These are phyloP conservation scores for Gallinago jamesoni DNA, from an alignment of 2,113 vertebrate species.

Conservation along the genomic window DNA sequence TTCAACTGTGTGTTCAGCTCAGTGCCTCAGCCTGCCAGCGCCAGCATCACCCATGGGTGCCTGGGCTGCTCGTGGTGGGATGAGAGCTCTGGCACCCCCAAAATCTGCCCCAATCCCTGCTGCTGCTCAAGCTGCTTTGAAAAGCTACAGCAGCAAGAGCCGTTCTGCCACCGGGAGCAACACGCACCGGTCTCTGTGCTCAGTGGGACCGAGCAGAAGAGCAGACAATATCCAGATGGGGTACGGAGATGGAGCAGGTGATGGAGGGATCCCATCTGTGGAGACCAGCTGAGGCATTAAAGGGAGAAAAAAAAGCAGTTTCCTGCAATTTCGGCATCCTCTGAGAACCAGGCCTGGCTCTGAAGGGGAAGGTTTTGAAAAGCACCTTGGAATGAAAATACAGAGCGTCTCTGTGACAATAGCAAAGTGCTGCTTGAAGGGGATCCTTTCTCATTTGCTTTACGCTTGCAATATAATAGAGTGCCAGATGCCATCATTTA, in stretches of 20 bases:
- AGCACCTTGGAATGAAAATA: background rate
- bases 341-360: background rate
- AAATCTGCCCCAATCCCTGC: background rate
- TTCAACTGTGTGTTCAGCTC: no score
- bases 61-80: accelerated
- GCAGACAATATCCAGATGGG: background rate
- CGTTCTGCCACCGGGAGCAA: background rate
- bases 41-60: background rate
- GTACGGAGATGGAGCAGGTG: background rate
- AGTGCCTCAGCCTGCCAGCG: background rate
- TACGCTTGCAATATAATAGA: constrained; percentile 4
- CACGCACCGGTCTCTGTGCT: accelerated
- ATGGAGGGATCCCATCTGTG: background rate
- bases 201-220: background rate
- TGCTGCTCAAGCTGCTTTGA: background rate
- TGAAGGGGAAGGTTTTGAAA: background rate
- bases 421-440: constrained; percentile 12
- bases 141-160: background rate
- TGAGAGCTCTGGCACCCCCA: background rate
- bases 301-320: background rate
- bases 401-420: background rate
- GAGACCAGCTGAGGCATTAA: background rate
- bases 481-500: constrained; percentile 44
- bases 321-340: background rate
- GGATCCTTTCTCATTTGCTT: constrained; percentile 17